Evolutionary conservation across 2,113 vertebrate genomes (phyloP).

Genomic region (Coregonus clupeaformis): DNA sequence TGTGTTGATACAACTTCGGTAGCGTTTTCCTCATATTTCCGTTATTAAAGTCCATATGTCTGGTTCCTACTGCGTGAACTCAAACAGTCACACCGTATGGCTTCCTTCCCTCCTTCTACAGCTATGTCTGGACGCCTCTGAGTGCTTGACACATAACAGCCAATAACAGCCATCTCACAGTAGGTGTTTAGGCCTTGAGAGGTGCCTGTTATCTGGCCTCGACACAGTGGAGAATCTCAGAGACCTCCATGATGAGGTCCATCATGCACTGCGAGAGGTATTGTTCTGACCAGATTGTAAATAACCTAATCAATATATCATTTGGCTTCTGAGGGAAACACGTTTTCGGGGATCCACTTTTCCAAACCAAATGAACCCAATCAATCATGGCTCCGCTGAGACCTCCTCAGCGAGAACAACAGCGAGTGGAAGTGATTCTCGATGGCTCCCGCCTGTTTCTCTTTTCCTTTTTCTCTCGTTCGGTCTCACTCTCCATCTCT

Average conservation of each 20-base stretch:
- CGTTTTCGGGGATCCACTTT: conserved; percentile 73
- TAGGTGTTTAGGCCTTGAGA: conserved; percentile 1
- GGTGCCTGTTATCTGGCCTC: conserved; percentile 42
- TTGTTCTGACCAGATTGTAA: conserved; percentile 55
- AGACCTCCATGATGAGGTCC: conserved; percentile 67
- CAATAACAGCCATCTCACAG: neutral
- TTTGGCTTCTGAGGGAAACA: conserved; percentile 70
- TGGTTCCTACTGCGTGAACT: neutral
- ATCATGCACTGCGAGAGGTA: conserved; percentile 59
- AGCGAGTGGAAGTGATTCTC: conserved; percentile 21
- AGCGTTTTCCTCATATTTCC: too few relatives aligned
- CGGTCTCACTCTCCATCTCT: conserved; percentile 37
- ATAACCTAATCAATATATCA: conserved; percentile 77
- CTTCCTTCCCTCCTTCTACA: conserved; percentile 15
- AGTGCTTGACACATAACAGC: conserved; percentile 24
- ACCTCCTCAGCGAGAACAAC: conserved; percentile 31
- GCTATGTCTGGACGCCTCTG: conserved; percentile 1
- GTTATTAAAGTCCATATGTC: neutral
- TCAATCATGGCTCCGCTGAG: conserved; percentile 67
- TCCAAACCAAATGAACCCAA: conserved; percentile 73
- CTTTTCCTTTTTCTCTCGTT: conserved; percentile 15
- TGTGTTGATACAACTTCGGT: too few relatives aligned
- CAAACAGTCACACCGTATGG: neutral
- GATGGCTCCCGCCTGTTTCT: neutral
- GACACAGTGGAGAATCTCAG: conserved; percentile 37